Evolutionary conservation across 92 coral and sea anemone genomes (phyloP), one percentile per base, ranked within the genome.

Genomic region (Blastomussa wellsi): DNA sequence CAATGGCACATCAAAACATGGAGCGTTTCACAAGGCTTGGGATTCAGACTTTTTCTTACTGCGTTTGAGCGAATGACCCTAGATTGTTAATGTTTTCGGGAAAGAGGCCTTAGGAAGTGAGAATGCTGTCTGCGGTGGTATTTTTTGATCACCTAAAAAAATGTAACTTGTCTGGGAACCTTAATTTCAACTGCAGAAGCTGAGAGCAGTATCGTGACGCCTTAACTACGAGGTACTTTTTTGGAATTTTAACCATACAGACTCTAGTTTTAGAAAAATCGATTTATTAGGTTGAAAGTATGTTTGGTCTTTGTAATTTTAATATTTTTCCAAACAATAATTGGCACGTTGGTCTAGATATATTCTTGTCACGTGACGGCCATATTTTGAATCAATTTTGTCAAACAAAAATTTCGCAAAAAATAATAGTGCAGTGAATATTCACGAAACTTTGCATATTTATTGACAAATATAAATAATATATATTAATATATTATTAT

Each of bases 21-120:
- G 78, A 64, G 83, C 72, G 84, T 85, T 85, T 78, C 79, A 78
- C 83, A 85, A 42, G 88, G 88, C 83, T 84, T 84, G 81, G 72
- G 81, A 84, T 84, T 84, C 65, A 74, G 80, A 59, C 44, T 74
- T 42, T 60, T 82, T 55, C 86, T 72, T 70, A n/a, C 31, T 49
- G 68, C 72, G 68, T 57, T 71, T 57, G 72, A 83, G 36, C 87
- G 33, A 52, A 76, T 36, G 72, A n/a, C 70, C 80, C 41, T 83
- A 55, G 80, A 48, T 71, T 83, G 65, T 71, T 73, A 80, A 73
- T 83, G 74, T 83, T 83, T 72, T 47, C 87, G 59, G 79, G 87
- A 76, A 55, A 73, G 79, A 72, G 87, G 33, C 55, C 70, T 73
- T 53, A 52, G 69, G 53, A 83, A 83, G 72, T 72, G 79, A 83